Evolutionary conservation across 2,113 vertebrate species (phyloP).

Genomic region (Zapornia atra): DNA sequence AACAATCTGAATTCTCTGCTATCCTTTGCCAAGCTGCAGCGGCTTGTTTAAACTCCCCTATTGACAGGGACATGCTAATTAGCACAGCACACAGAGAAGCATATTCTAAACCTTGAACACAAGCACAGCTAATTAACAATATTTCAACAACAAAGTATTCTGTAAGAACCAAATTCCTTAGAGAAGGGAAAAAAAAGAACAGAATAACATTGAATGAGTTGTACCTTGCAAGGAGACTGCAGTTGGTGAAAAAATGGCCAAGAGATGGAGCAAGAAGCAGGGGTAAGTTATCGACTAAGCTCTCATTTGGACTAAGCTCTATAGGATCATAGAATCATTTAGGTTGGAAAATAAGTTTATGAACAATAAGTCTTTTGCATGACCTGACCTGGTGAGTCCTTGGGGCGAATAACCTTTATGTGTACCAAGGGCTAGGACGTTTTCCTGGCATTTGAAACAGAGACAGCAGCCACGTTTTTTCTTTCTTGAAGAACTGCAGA

Average conservation of each 20-base stretch:
- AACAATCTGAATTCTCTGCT: neutral
- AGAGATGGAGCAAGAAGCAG: slow-evolving; percentile 43
- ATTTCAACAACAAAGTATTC: neutral
- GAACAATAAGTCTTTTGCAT: neutral
- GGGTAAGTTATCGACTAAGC: neutral
- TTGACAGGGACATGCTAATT: neutral
- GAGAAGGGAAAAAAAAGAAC: fast-evolving
- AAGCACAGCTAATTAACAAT: neutral
- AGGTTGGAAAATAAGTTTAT: neutral
- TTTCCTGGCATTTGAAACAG: neutral
- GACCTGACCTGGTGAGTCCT: neutral
- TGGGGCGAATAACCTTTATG: neutral
- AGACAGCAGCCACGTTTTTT: neutral
- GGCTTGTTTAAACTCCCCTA: neutral
- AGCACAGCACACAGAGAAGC: neutral
- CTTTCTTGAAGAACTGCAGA: neutral
- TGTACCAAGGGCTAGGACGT: neutral
- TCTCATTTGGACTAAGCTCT: neutral
- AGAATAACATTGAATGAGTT: neutral
- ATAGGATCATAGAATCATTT: too few species aligned
- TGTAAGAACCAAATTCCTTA: neutral
- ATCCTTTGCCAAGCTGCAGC: neutral
- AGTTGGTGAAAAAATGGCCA: neutral
- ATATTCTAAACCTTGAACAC: neutral
- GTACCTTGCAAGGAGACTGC: neutral